Conservation (phyloP, 2,888 invertebrate genomes). For the Odontothrips loti region DNA sequence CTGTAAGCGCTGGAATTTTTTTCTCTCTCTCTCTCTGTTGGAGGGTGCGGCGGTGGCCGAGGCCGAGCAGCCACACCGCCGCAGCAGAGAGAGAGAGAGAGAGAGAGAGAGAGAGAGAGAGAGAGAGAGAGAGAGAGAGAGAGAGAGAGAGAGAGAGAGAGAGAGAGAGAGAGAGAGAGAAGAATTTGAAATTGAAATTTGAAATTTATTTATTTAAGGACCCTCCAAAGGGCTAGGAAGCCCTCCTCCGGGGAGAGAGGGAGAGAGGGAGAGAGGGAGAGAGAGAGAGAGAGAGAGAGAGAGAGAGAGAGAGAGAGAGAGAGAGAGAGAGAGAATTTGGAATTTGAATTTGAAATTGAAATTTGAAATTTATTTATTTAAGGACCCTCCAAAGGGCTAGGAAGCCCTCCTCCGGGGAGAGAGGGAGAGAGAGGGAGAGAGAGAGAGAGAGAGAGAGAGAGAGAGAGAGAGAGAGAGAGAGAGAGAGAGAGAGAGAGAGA, state of each 20-base stretch:
- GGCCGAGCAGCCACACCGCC: too few species aligned
- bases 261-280: not conserved
- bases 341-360: not conserved
- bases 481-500: slow-evolving; percentile 3
- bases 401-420: not conserved
- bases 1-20: too few species aligned
- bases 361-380: too few species aligned
- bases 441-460: not conserved
- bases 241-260: not conserved
- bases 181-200: not conserved
- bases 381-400: too few species aligned
- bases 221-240: too few species aligned
- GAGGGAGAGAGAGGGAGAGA: not conserved
- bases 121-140: too few species aligned
- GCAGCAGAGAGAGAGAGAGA: not conserved
- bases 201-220: too few species aligned
- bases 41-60: too few species aligned
- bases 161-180: not conserved
- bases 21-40: too few species aligned
- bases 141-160: not conserved
- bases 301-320: not conserved
- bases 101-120: too few species aligned
- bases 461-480: not conserved
- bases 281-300: not conserved
- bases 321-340: not conserved